Evolutionary conservation across 2,113 vertebrate genomes (phyloP).

Genomic region (Copsychus sechellarum): DNA sequence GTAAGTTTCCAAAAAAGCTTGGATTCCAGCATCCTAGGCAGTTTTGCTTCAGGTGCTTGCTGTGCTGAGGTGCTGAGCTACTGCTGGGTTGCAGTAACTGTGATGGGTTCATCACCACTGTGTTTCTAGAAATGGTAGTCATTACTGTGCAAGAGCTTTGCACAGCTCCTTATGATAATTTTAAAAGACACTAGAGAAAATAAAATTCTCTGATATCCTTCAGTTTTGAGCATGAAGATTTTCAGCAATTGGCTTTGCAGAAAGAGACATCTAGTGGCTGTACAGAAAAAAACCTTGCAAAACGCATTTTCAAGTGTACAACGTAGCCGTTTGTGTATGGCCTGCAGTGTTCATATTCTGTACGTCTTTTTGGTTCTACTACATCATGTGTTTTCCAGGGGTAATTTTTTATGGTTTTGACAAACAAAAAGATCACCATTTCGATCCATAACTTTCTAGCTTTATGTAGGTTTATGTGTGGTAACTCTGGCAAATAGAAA

Average conservation of each 20-base stretch:
- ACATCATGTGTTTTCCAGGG: background rate
- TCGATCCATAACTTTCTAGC: background rate
- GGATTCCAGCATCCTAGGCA: constrained; percentile 9
- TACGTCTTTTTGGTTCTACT: background rate
- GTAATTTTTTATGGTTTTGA: background rate
- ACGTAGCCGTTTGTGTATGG: fast-evolving
- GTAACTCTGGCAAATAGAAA: background rate
- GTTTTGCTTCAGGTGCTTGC: constrained; percentile 39
- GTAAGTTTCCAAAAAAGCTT: constrained; percentile 33
- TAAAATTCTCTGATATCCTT: constrained; percentile 18
- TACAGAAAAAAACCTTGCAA: constrained; percentile 15
- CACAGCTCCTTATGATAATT: background rate
- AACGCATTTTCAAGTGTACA: background rate
- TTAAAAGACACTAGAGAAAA: constrained; percentile 53
- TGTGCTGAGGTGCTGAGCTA: background rate
- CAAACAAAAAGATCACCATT: background rate
- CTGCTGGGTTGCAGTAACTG: constrained; percentile 2
- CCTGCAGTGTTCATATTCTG: background rate
- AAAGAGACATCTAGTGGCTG: constrained; percentile 78
- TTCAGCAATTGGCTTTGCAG: constrained; percentile 65
- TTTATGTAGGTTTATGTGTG: background rate
- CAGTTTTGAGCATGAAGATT: constrained; percentile 1
- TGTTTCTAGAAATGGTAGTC: constrained; percentile 25
- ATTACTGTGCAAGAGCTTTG: constrained; percentile 43
- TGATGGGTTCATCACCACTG: background rate